These are phyloP conservation scores for Otolemur garnettii DNA, from an alignment of 2,113 vertebrate genomes.

Conservation along the genomic window DNA sequence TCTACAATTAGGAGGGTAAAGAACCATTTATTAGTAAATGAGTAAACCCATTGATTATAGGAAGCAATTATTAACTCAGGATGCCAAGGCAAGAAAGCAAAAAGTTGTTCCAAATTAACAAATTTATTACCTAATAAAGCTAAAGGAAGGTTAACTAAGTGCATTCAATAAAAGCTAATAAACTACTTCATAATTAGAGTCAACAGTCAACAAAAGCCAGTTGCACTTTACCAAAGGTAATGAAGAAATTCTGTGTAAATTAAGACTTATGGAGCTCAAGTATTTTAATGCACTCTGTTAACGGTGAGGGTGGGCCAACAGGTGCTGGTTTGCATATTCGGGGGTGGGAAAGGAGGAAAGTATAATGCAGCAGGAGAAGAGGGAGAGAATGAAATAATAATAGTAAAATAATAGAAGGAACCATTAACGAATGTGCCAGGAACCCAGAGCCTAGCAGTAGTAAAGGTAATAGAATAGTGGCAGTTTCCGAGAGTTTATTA, in stretches of 20 bases:
- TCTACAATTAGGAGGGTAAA: constrained; percentile 63
- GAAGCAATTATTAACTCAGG: constrained; percentile 52
- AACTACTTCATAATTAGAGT: constrained; percentile 72
- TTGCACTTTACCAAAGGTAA: constrained; percentile 49
- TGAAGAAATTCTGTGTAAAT: constrained; percentile 49
- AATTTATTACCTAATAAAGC: constrained; percentile 72
- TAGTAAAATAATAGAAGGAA: background rate
- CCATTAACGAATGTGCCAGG: background rate
- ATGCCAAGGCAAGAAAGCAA: constrained; percentile 56
- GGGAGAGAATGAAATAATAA: background rate
- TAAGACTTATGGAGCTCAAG: background rate
- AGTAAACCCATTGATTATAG: constrained; percentile 63
- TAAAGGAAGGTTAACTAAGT: constrained; percentile 71
- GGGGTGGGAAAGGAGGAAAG: background rate
- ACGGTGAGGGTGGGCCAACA: background rate
- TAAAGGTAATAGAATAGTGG: no score
- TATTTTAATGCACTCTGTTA: background rate
- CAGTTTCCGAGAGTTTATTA: background rate
- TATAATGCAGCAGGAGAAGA: background rate
- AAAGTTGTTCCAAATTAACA: constrained; percentile 74
- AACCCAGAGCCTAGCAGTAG: background rate
- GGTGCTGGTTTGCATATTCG: background rate
- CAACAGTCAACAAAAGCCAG: constrained; percentile 39
- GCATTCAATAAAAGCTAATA: constrained; percentile 51
- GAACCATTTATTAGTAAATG: constrained; percentile 70